Base-by-base conservation (phyloP, 1,140 invertebrate species). In the Brachionus calyciflorus region DNA sequence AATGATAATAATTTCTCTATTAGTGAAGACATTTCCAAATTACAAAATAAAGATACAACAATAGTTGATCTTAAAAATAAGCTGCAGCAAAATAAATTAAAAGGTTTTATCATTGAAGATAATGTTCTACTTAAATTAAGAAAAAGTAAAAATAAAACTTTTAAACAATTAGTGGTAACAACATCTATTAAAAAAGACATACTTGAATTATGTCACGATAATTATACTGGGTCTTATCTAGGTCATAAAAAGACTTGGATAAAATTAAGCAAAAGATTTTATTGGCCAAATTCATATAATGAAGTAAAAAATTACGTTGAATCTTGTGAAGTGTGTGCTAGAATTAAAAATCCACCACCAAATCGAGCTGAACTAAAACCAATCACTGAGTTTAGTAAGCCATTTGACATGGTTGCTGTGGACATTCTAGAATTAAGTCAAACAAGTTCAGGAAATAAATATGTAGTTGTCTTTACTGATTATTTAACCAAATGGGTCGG, bases 401-500 rank as follows among this genome's bases (percentile, higher is more conserved):
- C 70, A 33, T 40, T 51, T 19, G 70, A 75, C 33, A 37, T 75
- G 70, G 33, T 75, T 41, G 51, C 70, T 17, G 49, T 57, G 6
- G 70, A 75, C 30, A 44, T 75, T 21, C 19, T 57, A 37, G 70
- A 44, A 51, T 57, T 75, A 21, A 33, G 17, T 37, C 28, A 21
- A 24, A 51, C 70, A 19, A 24, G 65, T n/a, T n/a, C n/a, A n/a
- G n/a, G n/a, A n/a, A n/a, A n/a, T n/a, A n/a, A n/a, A n/a, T n/a
- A n/a, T n/a, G 79, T 81, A 14, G 77, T 82, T n/a, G 79, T 81
- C 9, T 40, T 78, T 49, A 79, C 68, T 30, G 78, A 80, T 48
- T 78, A 81, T 77, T 80, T 79, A 33, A 80, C 78, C 28, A 80
- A 81, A 77, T 81, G 78, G 79, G 68, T 21, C 26, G 79, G 79